Evolutionary conservation across 2,113 vertebrate genomes (phyloP), one percentile per base, ranked within the genome.

Genomic region (Mionectes macconnelli): DNA sequence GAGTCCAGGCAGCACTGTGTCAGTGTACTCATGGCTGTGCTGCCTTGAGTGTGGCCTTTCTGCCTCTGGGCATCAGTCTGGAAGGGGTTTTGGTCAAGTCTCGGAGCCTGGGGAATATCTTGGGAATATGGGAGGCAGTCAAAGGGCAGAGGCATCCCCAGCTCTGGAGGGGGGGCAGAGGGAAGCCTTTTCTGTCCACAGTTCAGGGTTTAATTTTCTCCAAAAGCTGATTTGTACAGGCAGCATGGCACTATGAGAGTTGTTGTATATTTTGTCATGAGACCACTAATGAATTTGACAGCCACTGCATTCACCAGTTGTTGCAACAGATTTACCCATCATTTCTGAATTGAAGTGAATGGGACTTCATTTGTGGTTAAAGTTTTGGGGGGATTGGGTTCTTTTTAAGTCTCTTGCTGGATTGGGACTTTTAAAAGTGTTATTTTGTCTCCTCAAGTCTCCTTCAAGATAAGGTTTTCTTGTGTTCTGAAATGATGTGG

Each of bases 401-500:
- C 53, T 44, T 47, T 28, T 47, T 47, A 60, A 90, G 56, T 67
- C 7, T 92, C 76, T 92, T 84, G 22, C 68, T 86, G 82, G 87
- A 80, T 85, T 86, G 94, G 90, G 94, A 86, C 83, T 97, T 96
- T 72, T 92, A 96, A 78, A 56, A 92, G 69, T 56, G 40, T 80
- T 95, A 92, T 95, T 97, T 94, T 84, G 88, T 91, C 87, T 96
- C 78, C 69, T 89, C 76, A 75, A 94, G 37, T 68, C 86, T 96
- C 76, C 80, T 75, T 90, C 90, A 89, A 95, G 94, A 92, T 96
- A 97, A 89, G 80, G 86, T 93, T 96, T 96, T 96, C 92, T 95
- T 96, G 49, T 96, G 92, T 96, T 95, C 93, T 94, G 95, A 96
- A 97, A 97, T 97, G 95, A 96, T 92, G 96, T 97, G 96, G 96